Evolutionary conservation across 1,140 invertebrate genomes (phyloP).

Genomic region (Caenorhabditis brenneri): DNA sequence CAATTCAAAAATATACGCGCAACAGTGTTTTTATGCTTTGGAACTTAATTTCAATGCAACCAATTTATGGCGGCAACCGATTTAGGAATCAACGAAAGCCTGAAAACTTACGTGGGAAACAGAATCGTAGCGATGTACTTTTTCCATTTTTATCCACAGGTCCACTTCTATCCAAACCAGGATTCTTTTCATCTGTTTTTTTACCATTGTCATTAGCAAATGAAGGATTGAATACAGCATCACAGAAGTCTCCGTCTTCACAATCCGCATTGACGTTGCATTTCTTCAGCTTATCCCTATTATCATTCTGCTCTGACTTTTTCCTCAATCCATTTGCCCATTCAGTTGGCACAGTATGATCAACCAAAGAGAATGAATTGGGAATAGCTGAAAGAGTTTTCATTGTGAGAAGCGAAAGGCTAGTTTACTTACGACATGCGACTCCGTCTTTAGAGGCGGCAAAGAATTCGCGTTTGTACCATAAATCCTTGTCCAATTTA

Average conservation of each 20-base stretch:
- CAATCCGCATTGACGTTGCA: neutral
- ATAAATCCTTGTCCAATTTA: neutral
- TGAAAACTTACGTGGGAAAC: neutral
- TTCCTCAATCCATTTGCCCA: neutral
- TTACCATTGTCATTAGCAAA: too few species aligned
- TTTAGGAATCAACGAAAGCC: neutral
- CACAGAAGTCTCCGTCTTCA: neutral
- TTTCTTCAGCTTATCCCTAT: neutral
- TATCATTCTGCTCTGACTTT: neutral
- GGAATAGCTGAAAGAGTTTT: neutral
- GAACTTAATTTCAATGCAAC: too few species aligned
- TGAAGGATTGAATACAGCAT: neutral
- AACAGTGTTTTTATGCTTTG: too few species aligned
- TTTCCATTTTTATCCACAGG: neutral
- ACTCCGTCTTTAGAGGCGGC: neutral
- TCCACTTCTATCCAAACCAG: neutral
- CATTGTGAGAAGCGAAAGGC: neutral
- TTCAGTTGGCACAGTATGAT: neutral
- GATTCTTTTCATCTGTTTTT: too few species aligned
- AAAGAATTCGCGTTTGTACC: neutral
- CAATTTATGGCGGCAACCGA: too few species aligned
- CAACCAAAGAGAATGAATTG: neutral
- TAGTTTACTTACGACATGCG: neutral
- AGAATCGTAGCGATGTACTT: neutral
- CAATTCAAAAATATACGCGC: too few species aligned